These are phyloP conservation scores for Addax nasomaculatus DNA, from an alignment of 2,113 vertebrate species.

Conservation along the genomic window DNA sequence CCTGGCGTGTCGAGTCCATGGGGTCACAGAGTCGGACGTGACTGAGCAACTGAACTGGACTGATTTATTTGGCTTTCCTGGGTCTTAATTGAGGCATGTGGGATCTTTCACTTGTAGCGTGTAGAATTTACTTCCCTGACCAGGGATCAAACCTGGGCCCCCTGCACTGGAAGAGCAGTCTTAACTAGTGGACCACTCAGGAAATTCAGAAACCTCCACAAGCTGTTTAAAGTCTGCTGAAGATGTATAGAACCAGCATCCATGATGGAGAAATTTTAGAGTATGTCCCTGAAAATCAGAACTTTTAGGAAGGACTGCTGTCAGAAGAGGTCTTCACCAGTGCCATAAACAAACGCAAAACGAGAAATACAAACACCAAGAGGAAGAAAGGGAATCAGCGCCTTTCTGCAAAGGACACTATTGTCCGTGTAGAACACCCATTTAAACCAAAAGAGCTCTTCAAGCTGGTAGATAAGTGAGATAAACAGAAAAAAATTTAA, in stretches of 20 bases:
- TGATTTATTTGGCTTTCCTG: not conserved
- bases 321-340: not conserved
- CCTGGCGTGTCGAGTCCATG: not conserved
- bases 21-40: accelerated
- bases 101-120: not conserved
- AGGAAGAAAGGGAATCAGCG: not conserved
- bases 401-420: not conserved
- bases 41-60: not conserved
- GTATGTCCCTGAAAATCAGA: not conserved
- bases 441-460: not conserved
- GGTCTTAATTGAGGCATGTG: not conserved
- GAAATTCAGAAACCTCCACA: not conserved
- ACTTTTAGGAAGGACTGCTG: not conserved
- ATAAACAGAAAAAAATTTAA: not conserved
- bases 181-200: not conserved
- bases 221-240: not conserved
- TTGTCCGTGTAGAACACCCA: not conserved
- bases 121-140: not conserved
- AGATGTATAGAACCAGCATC: not conserved
- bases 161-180: not conserved
- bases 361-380: not conserved
- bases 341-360: not conserved
- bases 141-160: not conserved
- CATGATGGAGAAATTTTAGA: not conserved
- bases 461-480: not conserved